These are phyloP conservation scores for Microcaecilia unicolor DNA, from an alignment of 2,797 vertebrate genomes.

Conservation along the genomic window DNA sequence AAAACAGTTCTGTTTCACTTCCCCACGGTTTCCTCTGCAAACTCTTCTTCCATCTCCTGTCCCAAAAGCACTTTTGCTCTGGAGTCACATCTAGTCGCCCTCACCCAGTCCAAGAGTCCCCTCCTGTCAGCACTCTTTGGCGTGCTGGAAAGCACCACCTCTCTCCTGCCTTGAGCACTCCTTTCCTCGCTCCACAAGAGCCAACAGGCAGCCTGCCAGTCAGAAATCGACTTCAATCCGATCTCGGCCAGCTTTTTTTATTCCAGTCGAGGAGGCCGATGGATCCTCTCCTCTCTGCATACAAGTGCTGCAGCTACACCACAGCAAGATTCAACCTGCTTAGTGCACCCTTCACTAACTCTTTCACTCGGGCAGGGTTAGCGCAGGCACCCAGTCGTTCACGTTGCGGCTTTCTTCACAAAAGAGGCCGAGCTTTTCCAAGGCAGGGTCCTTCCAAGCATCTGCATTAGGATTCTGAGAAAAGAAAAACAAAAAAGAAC, in stretches of 20 bases:
- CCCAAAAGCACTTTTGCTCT: no score
- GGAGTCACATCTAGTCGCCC: constrained; percentile 26
- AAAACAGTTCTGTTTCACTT: no score
- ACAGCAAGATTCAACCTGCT: constrained; percentile 51
- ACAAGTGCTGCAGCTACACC: constrained; percentile 42
- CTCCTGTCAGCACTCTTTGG: constrained; percentile 18
- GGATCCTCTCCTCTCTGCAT: no score
- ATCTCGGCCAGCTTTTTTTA: constrained; percentile 72
- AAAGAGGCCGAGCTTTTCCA: constrained; percentile 80
- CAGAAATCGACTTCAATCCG: constrained; percentile 55
- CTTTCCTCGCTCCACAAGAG: constrained; percentile 47
- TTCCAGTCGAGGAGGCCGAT: constrained; percentile 66
- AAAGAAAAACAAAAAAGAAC: background rate
- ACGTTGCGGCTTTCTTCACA: constrained; percentile 84
- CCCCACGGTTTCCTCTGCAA: constrained; percentile 34
- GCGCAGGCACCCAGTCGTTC: constrained; percentile 88
- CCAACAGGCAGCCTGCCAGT: constrained; percentile 48
- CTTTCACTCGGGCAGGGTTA: constrained; percentile 86
- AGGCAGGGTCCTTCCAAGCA: constrained; percentile 79
- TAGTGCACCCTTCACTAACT: constrained; percentile 13
- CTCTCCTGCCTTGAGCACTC: constrained; percentile 27
- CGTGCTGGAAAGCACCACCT: constrained; percentile 15
- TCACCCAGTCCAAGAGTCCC: constrained; percentile 31
- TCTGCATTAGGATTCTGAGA: constrained; percentile 79
- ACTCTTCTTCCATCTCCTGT: constrained; percentile 28